These are phyloP conservation scores for Helicoverpa zea DNA, from an alignment of 1,140 invertebrate genomes.

Conservation along the genomic window DNA sequence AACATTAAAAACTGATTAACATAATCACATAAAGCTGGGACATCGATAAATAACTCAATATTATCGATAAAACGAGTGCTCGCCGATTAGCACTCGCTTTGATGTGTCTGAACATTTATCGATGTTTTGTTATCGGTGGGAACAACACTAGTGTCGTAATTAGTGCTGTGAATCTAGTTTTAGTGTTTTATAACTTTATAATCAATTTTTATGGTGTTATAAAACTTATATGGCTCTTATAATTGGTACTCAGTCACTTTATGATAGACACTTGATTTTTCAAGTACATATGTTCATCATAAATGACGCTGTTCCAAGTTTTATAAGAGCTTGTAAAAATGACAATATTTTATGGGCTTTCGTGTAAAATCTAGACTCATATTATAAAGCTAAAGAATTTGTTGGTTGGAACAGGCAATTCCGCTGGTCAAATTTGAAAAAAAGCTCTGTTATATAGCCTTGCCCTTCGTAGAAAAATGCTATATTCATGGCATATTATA, in stretches of 20 bases:
- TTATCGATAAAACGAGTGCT: conserved; percentile 20
- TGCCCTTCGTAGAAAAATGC: no score
- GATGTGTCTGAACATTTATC: conserved; percentile 15
- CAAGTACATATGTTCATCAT: no score
- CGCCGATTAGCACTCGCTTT: not conserved
- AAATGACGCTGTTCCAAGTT: no score
- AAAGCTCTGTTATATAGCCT: no score
- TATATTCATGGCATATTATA: no score
- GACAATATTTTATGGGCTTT: no score
- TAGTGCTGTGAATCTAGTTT: conserved; percentile 3
- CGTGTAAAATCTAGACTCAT: no score
- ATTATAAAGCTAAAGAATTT: no score
- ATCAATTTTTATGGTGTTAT: not conserved
- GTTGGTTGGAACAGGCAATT: no score
- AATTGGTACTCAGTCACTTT: not conserved
- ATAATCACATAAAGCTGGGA: conserved; percentile 15
- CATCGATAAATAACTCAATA: conserved; percentile 17
- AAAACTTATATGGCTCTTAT: not conserved
- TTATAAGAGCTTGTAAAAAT: no score
- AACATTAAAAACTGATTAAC: conserved; percentile 10
- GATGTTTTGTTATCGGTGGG: conserved; percentile 3
- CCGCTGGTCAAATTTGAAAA: no score
- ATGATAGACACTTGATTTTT: no score
- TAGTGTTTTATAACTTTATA: not conserved
- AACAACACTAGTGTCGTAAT: conserved; percentile 26